A percentile compares a stretch with the other conserved stretches of the same genome.
Conservation (phyloP, 2,797 vertebrate genomes). For the Sebastes matsubarae region DNA sequence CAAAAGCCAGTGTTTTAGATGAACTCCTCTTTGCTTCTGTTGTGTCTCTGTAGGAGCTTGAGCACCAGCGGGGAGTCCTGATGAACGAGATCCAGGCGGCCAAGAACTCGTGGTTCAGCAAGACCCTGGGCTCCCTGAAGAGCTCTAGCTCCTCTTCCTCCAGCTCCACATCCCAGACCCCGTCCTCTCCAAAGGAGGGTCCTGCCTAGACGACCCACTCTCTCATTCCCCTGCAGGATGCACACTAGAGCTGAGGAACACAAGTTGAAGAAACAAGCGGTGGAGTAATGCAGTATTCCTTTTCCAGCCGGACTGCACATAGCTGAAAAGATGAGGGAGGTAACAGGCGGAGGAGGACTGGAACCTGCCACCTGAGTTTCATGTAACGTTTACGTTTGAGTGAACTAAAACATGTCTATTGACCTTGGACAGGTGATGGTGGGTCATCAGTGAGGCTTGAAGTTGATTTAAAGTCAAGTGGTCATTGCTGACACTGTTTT, state of each 20-base stretch:
- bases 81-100: conserved; percentile 99
- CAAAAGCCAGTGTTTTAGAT: neutral
- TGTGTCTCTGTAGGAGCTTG: conserved; percentile 88
- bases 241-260: conserved; percentile 64
- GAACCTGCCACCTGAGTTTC: conserved; percentile 3
- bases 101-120: conserved; percentile 99
- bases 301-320: conserved; percentile 31
- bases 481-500: neutral
- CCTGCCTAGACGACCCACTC: conserved; percentile 78
- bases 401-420: conserved; percentile 16
- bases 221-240: conserved; percentile 15
- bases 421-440: neutral
- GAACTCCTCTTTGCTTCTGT: neutral
- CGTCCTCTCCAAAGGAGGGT: conserved; percentile 89
- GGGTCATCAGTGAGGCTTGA: neutral
- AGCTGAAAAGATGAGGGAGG: neutral
- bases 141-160: conserved; percentile 85
- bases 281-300: conserved; percentile 76
- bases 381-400: conserved; percentile 29
- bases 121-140: conserved; percentile 98
- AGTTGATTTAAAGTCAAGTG: neutral
- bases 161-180: conserved; percentile 70
- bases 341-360: neutral
- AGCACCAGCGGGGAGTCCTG: conserved; percentile 95
- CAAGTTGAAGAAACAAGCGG: conserved; percentile 47